A percentile compares a stretch with the other conserved stretches of the same genome.
phyloP scores from a whole-genome alignment of 2,888 invertebrate species.

The Netelia inedita region DNA sequence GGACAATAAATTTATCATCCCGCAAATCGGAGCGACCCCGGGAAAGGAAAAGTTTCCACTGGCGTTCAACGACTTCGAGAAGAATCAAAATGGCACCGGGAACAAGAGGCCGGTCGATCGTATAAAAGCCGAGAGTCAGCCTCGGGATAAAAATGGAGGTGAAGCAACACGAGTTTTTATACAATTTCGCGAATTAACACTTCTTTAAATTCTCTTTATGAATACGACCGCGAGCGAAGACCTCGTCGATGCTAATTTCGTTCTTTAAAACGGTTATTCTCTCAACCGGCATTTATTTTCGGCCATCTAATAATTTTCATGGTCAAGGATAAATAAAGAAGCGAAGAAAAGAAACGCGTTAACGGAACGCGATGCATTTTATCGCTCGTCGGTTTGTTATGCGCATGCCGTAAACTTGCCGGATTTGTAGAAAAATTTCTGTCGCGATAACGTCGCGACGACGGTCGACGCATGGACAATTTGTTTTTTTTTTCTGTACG shows the following conservation, averaged over 20 bases:
- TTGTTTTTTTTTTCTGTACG: not conserved
- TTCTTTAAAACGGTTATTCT: no score
- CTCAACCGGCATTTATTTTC: not conserved
- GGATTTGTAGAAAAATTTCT: not conserved
- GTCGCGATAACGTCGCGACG: not conserved
- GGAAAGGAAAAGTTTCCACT: conserved; percentile 74
- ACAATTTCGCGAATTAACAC: not conserved
- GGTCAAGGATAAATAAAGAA: not conserved
- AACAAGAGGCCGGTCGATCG: conserved; percentile 73
- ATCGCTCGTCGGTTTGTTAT: not conserved
- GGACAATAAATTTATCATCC: conserved; percentile 55
- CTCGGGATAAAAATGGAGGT: conserved; percentile 81
- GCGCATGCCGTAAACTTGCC: not conserved
- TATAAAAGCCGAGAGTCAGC: conserved; percentile 75
- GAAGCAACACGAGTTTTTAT: conserved; percentile 31
- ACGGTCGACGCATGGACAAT: not conserved
- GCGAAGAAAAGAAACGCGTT: not conserved
- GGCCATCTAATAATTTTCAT: not conserved
- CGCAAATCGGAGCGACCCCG: conserved; percentile 39
- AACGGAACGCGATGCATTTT: not conserved
- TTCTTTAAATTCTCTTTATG: not conserved
- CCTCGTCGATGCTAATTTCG: no score
- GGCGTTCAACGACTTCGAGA: conserved; percentile 68
- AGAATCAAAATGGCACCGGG: conserved; percentile 69
- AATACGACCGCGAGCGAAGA: no score